phyloP scores from a whole-genome alignment of 2,888 invertebrate genomes.

The Harpalus rubripes region DNA sequence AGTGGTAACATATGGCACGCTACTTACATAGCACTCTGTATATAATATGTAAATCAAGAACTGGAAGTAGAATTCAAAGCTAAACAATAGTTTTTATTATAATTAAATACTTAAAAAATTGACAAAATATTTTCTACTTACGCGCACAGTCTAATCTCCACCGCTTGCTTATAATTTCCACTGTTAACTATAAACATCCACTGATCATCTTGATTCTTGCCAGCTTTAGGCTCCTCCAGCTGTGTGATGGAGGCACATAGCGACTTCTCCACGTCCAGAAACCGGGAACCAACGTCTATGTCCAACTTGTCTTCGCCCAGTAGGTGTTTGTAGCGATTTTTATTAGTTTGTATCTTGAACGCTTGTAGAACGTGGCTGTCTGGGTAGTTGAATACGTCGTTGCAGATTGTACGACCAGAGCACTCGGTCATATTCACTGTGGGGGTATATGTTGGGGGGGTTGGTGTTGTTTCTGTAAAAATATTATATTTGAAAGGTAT shows the following conservation, averaged over 20 bases:
- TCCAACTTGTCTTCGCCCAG: conserved; percentile 16
- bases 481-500: background rate
- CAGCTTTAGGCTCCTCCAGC: conserved; percentile 30
- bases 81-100: too few relatives aligned
- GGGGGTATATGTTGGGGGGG: background rate
- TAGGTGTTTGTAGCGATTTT: background rate
- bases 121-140: conserved; percentile 3
- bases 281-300: background rate
- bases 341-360: background rate
- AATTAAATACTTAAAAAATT: too few relatives aligned
- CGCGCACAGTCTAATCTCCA: conserved; percentile 29
- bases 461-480: background rate
- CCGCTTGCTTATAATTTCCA: conserved; percentile 26
- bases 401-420: conserved; percentile 2
- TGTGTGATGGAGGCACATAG: conserved; percentile 1
- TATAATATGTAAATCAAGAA: too few relatives aligned
- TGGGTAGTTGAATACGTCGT: conserved; percentile 27
- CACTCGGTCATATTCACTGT: conserved; percentile 10
- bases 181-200: conserved; percentile 39
- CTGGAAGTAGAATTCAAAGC: too few relatives aligned
- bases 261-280: background rate
- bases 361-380: background rate
- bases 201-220: conserved; percentile 26
- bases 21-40: too few relatives aligned
- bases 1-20: too few relatives aligned